Percentiles rank a stretch among this genome's conserved stretches.
Conservation (phyloP, 2,113 vertebrate genomes). For the Crotalus viridis region DNA sequence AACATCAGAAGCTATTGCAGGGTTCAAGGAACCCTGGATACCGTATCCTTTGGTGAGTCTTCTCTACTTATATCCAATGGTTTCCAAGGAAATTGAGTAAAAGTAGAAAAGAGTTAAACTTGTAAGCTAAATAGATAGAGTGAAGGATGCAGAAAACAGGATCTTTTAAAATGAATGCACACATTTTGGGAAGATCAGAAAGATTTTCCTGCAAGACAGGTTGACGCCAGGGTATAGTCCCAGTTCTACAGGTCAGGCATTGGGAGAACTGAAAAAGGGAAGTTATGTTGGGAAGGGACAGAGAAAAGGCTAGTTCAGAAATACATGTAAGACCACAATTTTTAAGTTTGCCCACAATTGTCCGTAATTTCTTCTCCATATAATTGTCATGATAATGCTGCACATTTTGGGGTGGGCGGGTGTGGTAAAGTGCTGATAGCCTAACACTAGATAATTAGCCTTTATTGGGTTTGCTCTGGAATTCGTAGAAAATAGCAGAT, state of each 20-base stretch:
- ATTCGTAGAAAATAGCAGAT: not conserved
- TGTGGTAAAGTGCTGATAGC: not conserved
- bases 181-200: not conserved
- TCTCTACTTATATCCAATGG: not conserved
- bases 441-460: not conserved
- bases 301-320: not conserved
- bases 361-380: not conserved
- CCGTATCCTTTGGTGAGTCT: not conserved
- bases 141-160: not conserved
- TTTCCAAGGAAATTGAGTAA: not conserved
- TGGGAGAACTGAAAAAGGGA: not conserved
- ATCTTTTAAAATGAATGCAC: not conserved
- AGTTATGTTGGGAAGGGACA: not conserved
- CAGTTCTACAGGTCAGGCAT: not conserved
- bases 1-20: not conserved
- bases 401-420: not conserved
- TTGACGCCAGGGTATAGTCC: not conserved
- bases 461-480: not conserved
- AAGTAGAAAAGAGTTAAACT: not conserved
- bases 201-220: not conserved
- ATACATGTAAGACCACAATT: not conserved
- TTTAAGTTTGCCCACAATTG: not conserved
- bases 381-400: not conserved
- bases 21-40: not conserved
- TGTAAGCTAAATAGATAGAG: not conserved